Evolutionary conservation across 1,140 invertebrate genomes (phyloP), one percentile per base, ranked within the genome.

Genomic region (Drosophila insularis): DNA sequence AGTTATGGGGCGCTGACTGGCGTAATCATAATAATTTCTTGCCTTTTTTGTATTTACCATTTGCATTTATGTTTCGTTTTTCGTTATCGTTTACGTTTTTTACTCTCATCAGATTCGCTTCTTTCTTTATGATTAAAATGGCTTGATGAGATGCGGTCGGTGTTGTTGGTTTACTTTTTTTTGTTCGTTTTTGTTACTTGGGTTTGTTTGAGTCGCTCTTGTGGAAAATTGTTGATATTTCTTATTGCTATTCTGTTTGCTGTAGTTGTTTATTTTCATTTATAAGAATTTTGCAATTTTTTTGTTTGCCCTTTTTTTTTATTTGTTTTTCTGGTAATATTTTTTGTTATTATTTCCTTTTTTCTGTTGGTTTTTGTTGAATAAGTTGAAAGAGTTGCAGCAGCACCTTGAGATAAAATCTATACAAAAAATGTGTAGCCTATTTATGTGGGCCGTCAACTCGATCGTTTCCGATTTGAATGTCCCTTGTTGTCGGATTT

Each of bases 41-140:
- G 82, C 67, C 82, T 81, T 87, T 27, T 87, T 87, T 71, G 78
- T 63, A 40, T 77, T 63, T 69, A 68, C 71, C 76, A 72, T 78
- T 81, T 68, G 63, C 78, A 79, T 81, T 86, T 86, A 4, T 62
- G 10, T 46, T 60, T 68, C 19, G 61, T 23, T 63, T 62, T 64
- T 11, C 39, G 43, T 46, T 40, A 21, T 63, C 56, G 19, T 68
- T 63, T 19, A 7, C 27, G 63, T 19, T 50, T 50, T 50, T 50
- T 50, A 8, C 19, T 50, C 43, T 50, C 60, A 70, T 71, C 43
- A 56, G 60, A 11, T 74, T 71, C 13, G 35, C 59, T 66, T 71
- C 40, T 40, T 63, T 74, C 54, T 37, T 63, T 72, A 66, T 87
- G 84, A 87, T 86, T 81, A 87, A 86, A 89, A 82, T 74, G 72